These are phyloP conservation scores for Simalia tracyae DNA, from an alignment of 2,797 vertebrate species.

Conservation along the genomic window DNA sequence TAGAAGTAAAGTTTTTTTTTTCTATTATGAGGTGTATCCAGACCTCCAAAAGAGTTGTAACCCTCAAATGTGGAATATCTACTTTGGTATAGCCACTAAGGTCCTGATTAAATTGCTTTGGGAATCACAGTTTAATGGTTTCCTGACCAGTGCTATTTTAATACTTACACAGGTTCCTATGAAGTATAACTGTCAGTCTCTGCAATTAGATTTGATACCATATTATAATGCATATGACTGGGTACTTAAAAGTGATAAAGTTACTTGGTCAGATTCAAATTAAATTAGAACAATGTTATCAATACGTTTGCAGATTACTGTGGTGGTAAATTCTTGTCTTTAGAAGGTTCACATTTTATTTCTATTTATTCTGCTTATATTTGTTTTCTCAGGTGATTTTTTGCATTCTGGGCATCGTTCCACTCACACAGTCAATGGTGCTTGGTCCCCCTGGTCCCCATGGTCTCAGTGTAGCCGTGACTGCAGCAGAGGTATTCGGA, in stretches of 20 bases:
- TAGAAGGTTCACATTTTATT: neutral
- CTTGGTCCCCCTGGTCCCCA: constrained; percentile 89
- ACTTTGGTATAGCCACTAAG: neutral
- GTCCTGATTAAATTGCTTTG: neutral
- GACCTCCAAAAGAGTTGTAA: neutral
- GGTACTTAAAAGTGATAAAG: neutral
- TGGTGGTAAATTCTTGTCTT: neutral
- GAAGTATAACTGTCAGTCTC: neutral
- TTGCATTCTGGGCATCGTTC: constrained; percentile 87
- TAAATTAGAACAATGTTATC: neutral
- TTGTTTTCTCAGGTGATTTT: constrained; percentile 80
- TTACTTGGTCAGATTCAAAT: neutral
- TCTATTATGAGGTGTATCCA: neutral
- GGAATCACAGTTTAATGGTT: neutral
- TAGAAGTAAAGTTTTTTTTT: neutral
- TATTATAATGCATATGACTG: neutral
- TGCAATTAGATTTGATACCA: neutral
- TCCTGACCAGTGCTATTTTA: neutral
- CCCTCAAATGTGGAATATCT: neutral
- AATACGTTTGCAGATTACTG: neutral
- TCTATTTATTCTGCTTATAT: neutral
- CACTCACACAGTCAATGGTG: constrained; percentile 87
- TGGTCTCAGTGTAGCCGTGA: constrained; percentile 97
- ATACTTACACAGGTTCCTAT: neutral
- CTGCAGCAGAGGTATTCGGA: constrained; percentile 91